Evolutionary conservation across 1,140 invertebrate species (phyloP).

Genomic region (Drosophila bocqueti): DNA sequence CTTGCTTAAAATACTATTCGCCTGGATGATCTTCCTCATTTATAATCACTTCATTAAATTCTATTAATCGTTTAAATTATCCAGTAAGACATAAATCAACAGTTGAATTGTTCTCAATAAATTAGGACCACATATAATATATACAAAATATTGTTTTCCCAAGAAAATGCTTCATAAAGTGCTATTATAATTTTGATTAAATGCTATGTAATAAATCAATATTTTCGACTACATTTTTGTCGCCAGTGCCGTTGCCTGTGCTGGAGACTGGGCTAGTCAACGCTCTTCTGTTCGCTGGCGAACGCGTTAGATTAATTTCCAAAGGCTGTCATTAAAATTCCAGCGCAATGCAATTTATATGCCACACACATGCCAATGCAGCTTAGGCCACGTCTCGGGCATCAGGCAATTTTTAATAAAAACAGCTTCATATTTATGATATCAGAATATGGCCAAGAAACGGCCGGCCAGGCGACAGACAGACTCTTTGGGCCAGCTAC

Average conservation of each 20-base stretch:
- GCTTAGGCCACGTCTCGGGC: conserved; percentile 49
- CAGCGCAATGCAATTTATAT: conserved; percentile 80
- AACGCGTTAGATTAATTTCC: conserved; percentile 82
- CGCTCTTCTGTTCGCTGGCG: conserved; percentile 49
- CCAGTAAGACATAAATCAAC: not conserved
- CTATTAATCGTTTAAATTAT: too few relatives aligned
- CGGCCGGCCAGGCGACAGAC: conserved; percentile 4
- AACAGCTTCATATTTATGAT: conserved; percentile 82
- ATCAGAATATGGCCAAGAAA: conserved; percentile 66
- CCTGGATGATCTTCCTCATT: too few relatives aligned
- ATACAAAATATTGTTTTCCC: not conserved
- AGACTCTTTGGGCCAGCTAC: conserved; percentile 41
- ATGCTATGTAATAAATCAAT: conserved; percentile 3
- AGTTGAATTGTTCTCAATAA: not conserved
- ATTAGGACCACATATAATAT: not conserved
- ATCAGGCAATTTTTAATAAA: conserved; percentile 79
- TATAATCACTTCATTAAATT: not conserved
- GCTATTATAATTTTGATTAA: not conserved
- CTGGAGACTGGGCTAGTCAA: conserved; percentile 47
- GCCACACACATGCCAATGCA: conserved; percentile 76
- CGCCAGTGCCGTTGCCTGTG: conserved; percentile 14
- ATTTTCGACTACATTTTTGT: conserved; percentile 17
- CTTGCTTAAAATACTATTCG: not conserved
- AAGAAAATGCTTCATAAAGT: not conserved
- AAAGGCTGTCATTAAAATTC: conserved; percentile 84